phyloP scores from a whole-genome alignment of 2,113 vertebrate species.

The Cricetomys ansorgei region DNA sequence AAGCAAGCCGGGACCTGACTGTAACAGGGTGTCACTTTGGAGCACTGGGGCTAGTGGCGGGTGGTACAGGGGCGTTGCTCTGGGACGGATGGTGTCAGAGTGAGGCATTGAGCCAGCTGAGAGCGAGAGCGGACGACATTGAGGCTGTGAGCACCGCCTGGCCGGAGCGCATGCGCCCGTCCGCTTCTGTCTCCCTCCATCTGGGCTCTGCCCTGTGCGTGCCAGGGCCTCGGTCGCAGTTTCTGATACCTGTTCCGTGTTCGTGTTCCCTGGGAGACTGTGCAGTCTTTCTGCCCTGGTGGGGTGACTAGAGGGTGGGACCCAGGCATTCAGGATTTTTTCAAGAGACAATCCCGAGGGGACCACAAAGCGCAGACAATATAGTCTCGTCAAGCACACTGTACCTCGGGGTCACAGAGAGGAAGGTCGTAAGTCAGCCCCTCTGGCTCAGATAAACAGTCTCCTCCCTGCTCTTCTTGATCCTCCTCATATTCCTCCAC shows the following conservation, averaged over 20 bases:
- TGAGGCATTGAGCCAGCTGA: too few relatives aligned
- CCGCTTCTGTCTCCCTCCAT: neutral
- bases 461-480: neutral
- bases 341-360: neutral
- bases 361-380: neutral
- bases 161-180: neutral
- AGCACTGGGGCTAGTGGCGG: neutral
- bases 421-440: neutral
- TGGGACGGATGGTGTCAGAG: too few relatives aligned
- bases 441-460: neutral
- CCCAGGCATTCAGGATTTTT: too few relatives aligned
- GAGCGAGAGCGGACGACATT: neutral
- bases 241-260: fast-evolving
- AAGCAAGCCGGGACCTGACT: neutral
- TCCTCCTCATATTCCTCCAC: too few relatives aligned
- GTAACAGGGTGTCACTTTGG: fast-evolving
- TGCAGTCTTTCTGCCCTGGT: neutral
- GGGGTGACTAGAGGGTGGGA: neutral
- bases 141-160: neutral
- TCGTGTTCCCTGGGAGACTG: neutral
- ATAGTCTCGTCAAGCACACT: neutral
- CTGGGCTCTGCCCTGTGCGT: neutral
- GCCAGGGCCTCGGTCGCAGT: neutral
- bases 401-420: neutral
- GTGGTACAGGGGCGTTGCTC: neutral